phyloP scores from a whole-genome alignment of 2,888 invertebrate genomes.

The Mythimna loreyi region DNA sequence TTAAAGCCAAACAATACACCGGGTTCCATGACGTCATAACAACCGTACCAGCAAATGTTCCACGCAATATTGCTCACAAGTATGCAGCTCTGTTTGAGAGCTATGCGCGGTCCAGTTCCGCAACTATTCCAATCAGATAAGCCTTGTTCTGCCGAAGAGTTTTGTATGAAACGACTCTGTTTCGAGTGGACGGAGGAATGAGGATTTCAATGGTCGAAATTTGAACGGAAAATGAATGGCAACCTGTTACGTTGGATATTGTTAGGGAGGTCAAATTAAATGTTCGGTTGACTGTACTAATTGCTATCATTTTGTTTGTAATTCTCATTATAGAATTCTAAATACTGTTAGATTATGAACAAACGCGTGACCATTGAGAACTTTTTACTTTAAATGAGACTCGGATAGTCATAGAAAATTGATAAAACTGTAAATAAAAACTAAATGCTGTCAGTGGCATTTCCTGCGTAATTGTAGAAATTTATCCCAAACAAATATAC shows the following conservation, averaged over 20 bases:
- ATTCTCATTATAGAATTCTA: too few relatives aligned
- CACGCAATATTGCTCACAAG: constrained; percentile 17
- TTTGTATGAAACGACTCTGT: constrained; percentile 12
- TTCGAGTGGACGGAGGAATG: neutral
- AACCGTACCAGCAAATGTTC: constrained; percentile 4
- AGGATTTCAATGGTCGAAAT: neutral
- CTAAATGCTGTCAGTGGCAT: too few relatives aligned
- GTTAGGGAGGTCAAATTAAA: neutral
- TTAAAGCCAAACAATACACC: neutral
- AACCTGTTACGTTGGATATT: neutral
- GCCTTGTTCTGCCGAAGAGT: constrained; percentile 25
- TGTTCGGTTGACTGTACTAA: too few relatives aligned
- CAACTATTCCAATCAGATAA: constrained; percentile 52
- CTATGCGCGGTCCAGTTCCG: constrained; percentile 36
- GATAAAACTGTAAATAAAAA: too few relatives aligned
- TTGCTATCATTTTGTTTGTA: too few relatives aligned
- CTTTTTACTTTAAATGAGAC: too few relatives aligned
- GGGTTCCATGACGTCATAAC: neutral
- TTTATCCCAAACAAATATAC: too few relatives aligned
- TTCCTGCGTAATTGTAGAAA: too few relatives aligned
- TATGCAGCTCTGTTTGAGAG: constrained; percentile 25
- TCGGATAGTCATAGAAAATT: too few relatives aligned
- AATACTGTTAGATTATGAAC: too few relatives aligned
- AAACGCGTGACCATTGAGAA: too few relatives aligned
- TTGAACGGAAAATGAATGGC: neutral